Evolutionary conservation across 2,888 invertebrate species (phyloP).

Genomic region (Cataglyphis altisquamis): DNA sequence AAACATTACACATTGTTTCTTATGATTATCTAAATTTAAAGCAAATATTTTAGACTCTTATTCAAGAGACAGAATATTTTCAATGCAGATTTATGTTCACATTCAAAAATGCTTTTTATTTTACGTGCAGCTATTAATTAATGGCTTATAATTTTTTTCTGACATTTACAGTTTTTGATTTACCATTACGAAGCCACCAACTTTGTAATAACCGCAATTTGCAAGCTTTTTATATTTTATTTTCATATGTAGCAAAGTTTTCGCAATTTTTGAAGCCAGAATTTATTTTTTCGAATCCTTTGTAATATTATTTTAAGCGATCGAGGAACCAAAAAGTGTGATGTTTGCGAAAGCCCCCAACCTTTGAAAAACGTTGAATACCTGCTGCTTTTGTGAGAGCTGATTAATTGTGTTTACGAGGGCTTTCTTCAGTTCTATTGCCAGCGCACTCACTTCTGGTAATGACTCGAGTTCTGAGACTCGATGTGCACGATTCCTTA

Average conservation of each 20-base stretch:
- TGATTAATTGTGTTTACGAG: conserved; percentile 79
- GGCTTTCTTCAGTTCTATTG: conserved; percentile 80
- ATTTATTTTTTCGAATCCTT: conserved; percentile 22
- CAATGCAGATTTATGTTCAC: conserved; percentile 8
- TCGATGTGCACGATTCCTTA: conserved; percentile 78
- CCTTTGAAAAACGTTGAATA: conserved; percentile 83
- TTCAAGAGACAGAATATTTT: neutral
- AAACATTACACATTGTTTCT: neutral
- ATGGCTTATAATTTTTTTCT: neutral
- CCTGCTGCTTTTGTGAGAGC: conserved; percentile 84
- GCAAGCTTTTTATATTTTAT: conserved; percentile 13
- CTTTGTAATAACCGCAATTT: conserved; percentile 43
- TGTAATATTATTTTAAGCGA: conserved; percentile 72
- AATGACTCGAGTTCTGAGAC: conserved; percentile 81
- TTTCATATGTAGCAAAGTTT: neutral
- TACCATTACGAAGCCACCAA: conserved; percentile 43
- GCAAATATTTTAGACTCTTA: neutral
- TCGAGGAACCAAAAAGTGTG: conserved; percentile 78
- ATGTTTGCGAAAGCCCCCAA: conserved; percentile 81
- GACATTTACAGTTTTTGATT: neutral
- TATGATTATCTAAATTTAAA: neutral
- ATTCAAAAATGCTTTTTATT: neutral
- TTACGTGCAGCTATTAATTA: conserved; percentile 3
- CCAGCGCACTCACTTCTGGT: conserved; percentile 81
- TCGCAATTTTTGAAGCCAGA: neutral